Evolutionary conservation across 2,797 vertebrate species (phyloP).

Genomic region (Kryptopterus vitreolus): DNA sequence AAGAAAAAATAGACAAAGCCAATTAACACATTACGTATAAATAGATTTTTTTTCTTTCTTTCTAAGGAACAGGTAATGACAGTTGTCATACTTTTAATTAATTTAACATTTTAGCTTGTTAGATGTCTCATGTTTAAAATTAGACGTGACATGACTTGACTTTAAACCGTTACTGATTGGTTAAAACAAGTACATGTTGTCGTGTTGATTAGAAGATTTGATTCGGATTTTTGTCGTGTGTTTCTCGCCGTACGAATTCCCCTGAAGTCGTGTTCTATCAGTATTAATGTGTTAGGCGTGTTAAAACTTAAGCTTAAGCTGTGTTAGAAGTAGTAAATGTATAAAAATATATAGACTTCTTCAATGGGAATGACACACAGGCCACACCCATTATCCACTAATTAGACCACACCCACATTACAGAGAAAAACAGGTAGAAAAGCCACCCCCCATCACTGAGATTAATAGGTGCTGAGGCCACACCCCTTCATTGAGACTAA

Average conservation of each 20-base stretch:
- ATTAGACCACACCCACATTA: too few species aligned
- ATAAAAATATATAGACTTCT: too few species aligned
- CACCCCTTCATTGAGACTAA: too few species aligned
- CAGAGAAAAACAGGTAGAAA: too few species aligned
- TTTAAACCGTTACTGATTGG: not conserved
- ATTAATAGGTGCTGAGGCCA: too few species aligned
- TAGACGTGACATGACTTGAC: not conserved
- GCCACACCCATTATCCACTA: not conserved
- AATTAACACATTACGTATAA: slow-evolving; percentile 17
- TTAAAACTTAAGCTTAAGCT: not conserved
- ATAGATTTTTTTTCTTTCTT: not conserved
- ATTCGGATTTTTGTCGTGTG: not conserved
- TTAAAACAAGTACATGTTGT: not conserved
- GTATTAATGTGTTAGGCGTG: too few species aligned
- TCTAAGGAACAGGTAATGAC: slow-evolving; percentile 3
- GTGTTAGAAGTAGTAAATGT: too few species aligned
- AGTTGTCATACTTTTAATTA: not conserved
- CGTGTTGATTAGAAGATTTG: not conserved
- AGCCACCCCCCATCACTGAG: too few species aligned
- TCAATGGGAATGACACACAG: not conserved
- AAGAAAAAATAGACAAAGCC: not conserved
- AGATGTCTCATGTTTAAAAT: not conserved
- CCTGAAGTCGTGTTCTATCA: too few species aligned
- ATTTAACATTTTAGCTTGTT: not conserved
- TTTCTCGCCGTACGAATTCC: too few species aligned